These are phyloP conservation scores for Ranitomeya variabilis DNA, from an alignment of 2,113 vertebrate species.

Conservation along the genomic window DNA sequence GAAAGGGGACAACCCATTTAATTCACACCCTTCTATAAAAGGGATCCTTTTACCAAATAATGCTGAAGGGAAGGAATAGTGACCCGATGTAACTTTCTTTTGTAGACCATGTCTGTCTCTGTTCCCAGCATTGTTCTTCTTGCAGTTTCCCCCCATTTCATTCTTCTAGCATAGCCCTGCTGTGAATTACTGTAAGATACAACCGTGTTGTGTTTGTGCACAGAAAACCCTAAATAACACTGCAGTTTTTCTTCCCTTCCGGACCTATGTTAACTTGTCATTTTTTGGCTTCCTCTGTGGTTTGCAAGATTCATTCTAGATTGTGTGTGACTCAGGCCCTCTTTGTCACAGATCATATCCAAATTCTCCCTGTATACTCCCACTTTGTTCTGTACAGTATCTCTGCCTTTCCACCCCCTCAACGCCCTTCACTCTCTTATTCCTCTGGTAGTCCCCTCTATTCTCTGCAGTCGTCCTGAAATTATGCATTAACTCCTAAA, in stretches of 20 bases:
- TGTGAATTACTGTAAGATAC: background rate
- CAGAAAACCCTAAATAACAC: background rate
- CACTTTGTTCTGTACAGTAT: constrained; percentile 26
- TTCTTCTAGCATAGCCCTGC: background rate
- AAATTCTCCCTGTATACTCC: constrained; percentile 24
- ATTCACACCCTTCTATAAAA: no score
- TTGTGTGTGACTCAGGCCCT: constrained; percentile 2
- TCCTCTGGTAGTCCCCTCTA: background rate
- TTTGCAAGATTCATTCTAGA: constrained; percentile 10
- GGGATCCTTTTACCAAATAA: no score
- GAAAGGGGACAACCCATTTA: no score
- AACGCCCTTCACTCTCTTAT: background rate
- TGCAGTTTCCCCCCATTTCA: background rate
- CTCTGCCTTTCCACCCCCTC: constrained; percentile 28
- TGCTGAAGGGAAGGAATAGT: background rate
- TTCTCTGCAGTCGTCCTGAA: background rate
- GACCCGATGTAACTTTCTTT: no score
- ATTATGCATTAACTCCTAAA: background rate
- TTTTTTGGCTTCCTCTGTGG: background rate
- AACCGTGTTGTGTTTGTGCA: background rate
- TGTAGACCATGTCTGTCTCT: background rate
- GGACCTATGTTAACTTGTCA: background rate
- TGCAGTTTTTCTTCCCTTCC: background rate
- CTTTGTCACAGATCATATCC: constrained; percentile 18
- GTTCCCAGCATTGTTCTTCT: background rate